A percentile compares a stretch with the other conserved stretches of the same genome.
These are phyloP conservation scores for Aphidius gifuensis DNA, from an alignment of 1,140 invertebrate species.

Conservation along the genomic window DNA sequence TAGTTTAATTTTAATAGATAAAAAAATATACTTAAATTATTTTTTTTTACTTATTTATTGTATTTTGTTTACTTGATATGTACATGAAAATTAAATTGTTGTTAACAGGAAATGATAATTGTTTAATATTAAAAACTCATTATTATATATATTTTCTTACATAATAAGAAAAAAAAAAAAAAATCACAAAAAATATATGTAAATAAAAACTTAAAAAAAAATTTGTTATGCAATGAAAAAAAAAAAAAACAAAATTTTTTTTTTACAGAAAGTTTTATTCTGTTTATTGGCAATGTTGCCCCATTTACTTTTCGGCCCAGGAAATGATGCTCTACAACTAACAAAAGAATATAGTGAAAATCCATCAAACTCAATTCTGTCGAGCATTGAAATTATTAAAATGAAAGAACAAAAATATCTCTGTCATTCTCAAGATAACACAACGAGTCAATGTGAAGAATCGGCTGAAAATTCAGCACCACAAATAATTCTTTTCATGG, in stretches of 20 bases:
- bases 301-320: slow-evolving; percentile 71
- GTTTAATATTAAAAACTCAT: too few species aligned
- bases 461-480: slow-evolving; percentile 61
- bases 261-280: slow-evolving; percentile 59
- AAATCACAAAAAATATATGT: too few species aligned
- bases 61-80: not conserved
- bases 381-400: slow-evolving; percentile 9
- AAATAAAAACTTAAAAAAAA: not conserved
- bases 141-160: too few species aligned
- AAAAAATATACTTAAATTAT: not conserved
- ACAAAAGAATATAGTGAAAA: slow-evolving; percentile 61
- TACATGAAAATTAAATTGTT: slow-evolving; percentile 4
- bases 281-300: slow-evolving; percentile 69
- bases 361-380: slow-evolving; percentile 15
- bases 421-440: slow-evolving; percentile 38
- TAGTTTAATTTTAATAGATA: too few species aligned
- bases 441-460: slow-evolving; percentile 54
- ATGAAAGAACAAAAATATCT: slow-evolving; percentile 47
- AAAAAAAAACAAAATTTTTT: not conserved
- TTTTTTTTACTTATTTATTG: not conserved
- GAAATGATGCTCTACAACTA: slow-evolving; percentile 64
- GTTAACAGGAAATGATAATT: too few species aligned
- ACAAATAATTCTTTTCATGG: slow-evolving; percentile 61
- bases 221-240: not conserved
- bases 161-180: too few species aligned